phyloP scores from a whole-genome alignment of 2,888 invertebrate genomes.

The Scelioninae gen. 2 region DNA sequence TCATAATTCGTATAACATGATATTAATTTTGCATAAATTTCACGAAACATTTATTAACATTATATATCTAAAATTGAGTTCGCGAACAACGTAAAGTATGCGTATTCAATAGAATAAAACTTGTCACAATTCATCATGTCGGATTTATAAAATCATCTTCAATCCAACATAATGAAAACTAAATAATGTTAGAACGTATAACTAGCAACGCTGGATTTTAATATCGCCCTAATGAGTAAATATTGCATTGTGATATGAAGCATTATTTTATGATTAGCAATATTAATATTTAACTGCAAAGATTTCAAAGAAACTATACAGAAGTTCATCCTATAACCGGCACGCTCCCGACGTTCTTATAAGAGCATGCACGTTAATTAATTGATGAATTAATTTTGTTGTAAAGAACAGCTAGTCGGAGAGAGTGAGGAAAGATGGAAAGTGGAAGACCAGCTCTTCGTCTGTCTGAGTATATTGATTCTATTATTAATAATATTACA shows the following conservation, averaged over 20 bases:
- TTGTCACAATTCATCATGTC: slow-evolving; percentile 3
- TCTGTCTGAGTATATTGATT: slow-evolving; percentile 63
- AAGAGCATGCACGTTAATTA: slow-evolving; percentile 62
- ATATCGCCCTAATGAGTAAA: neutral
- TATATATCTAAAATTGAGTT: neutral
- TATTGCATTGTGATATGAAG: slow-evolving; percentile 3
- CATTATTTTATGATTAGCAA: slow-evolving; percentile 21
- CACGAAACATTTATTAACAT: slow-evolving; percentile 4
- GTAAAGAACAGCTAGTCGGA: slow-evolving; percentile 45
- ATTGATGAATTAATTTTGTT: slow-evolving; percentile 66
- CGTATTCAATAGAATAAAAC: slow-evolving; percentile 5
- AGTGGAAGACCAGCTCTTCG: slow-evolving; percentile 19
- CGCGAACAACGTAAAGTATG: neutral
- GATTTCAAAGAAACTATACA: slow-evolving; percentile 25
- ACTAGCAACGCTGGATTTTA: neutral
- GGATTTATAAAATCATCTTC: neutral
- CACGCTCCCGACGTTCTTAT: slow-evolving; percentile 42
- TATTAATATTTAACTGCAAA: slow-evolving; percentile 38
- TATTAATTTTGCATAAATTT: slow-evolving; percentile 3
- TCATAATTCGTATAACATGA: slow-evolving; percentile 7
- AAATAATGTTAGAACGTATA: neutral
- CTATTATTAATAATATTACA: slow-evolving; percentile 66
- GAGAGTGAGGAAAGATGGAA: slow-evolving; percentile 18
- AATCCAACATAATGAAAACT: neutral
- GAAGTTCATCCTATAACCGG: slow-evolving; percentile 32